These are phyloP conservation scores for Phengaris alcon DNA, from an alignment of 2,888 invertebrate genomes.

Conservation along the genomic window DNA sequence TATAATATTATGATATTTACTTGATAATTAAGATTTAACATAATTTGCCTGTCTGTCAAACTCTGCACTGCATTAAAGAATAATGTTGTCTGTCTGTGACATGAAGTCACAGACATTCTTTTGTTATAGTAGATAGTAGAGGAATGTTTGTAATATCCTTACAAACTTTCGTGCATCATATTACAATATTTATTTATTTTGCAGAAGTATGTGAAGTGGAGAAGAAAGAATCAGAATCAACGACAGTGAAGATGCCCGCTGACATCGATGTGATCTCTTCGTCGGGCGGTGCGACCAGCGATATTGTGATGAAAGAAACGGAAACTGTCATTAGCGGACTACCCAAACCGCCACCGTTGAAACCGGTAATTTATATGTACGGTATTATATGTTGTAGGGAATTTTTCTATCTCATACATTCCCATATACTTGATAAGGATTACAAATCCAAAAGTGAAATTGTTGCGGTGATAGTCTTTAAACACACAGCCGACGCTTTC, in stretches of 20 bases:
- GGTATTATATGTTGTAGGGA: not conserved
- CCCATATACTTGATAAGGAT: no score
- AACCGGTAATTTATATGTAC: conserved; percentile 41
- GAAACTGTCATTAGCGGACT: conserved; percentile 49
- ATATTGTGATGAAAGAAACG: conserved; percentile 44
- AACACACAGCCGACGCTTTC: no score
- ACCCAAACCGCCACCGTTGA: conserved; percentile 45
- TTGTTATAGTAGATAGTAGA: not conserved
- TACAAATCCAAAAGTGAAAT: no score
- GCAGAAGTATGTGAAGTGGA: not conserved
- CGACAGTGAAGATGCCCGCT: conserved; percentile 36
- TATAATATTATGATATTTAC: not conserved
- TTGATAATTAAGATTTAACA: not conserved
- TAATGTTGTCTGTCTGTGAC: not conserved
- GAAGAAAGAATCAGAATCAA: not conserved
- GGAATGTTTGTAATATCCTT: not conserved
- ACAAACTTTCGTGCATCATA: not conserved
- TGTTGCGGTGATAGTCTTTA: no score
- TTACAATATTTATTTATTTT: not conserved
- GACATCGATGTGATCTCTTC: conserved; percentile 47
- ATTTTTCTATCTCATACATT: no score
- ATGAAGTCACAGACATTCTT: no score
- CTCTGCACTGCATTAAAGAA: no score
- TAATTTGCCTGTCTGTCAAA: no score
- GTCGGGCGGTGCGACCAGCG: conserved; percentile 42